phyloP scores from a whole-genome alignment of 2,888 invertebrate species.

The Nebria brevicollis region DNA sequence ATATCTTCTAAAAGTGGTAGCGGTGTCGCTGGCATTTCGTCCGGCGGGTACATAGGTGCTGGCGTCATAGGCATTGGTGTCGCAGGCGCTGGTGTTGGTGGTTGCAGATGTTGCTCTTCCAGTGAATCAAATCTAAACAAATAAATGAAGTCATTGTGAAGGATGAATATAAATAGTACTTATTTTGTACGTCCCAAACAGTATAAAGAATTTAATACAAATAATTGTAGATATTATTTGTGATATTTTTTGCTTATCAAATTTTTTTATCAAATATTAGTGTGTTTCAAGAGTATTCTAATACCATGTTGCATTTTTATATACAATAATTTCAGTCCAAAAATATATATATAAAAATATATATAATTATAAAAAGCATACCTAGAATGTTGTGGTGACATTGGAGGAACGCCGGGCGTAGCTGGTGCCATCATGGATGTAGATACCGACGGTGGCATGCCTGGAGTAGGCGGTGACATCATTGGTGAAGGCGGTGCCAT shows the following conservation, averaged over 20 bases:
- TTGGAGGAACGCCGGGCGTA: conserved; percentile 51
- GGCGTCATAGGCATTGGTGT: conserved; percentile 63
- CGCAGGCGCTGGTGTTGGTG: conserved; percentile 63
- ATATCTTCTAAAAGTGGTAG: conserved; percentile 39
- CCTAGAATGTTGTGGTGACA: neutral
- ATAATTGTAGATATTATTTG: too few relatives aligned
- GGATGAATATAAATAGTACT: neutral
- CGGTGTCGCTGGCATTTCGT: conserved; percentile 47
- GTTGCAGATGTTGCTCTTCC: conserved; percentile 48
- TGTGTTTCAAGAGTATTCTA: too few relatives aligned
- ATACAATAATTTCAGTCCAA: too few relatives aligned
- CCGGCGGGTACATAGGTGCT: conserved; percentile 59
- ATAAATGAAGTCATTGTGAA: neutral
- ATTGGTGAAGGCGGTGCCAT: conserved; percentile 59
- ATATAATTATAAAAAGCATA: neutral
- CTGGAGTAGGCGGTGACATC: conserved; percentile 56
- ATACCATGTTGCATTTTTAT: too few relatives aligned
- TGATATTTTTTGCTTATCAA: too few relatives aligned
- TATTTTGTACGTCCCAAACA: too few relatives aligned
- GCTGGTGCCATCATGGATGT: conserved; percentile 60
- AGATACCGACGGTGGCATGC: conserved; percentile 58
- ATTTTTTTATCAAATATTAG: too few relatives aligned
- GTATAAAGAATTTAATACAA: too few relatives aligned
- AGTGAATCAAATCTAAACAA: neutral
- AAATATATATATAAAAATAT: too few relatives aligned